Conservation (phyloP, 2,888 invertebrate genomes). For the Phania funesta region DNA sequence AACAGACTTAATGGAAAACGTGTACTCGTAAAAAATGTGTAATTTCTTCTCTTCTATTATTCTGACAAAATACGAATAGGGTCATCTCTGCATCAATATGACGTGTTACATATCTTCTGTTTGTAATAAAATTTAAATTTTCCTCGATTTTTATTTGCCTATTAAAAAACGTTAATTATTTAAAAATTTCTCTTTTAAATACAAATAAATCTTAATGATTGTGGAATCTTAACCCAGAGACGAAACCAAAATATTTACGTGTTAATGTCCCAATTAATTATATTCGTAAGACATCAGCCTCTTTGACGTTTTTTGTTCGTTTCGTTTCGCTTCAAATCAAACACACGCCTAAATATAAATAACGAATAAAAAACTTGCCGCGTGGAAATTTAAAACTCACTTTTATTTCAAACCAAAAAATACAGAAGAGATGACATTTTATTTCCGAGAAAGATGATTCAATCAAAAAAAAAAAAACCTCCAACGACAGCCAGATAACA, state of each 20-base stretch:
- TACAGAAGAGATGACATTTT: slow-evolving; percentile 50
- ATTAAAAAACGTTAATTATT: not conserved
- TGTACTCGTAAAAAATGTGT: not conserved
- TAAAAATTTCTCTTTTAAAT: slow-evolving; percentile 57
- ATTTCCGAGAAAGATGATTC: slow-evolving; percentile 63
- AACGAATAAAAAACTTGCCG: slow-evolving; percentile 57
- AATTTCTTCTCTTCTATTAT: not conserved
- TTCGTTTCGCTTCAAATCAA: slow-evolving; percentile 33
- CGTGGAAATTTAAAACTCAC: slow-evolving; percentile 61
- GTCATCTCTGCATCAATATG: not conserved
- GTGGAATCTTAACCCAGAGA: slow-evolving; percentile 2
- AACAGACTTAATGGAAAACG: too few species aligned
- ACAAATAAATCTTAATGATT: slow-evolving; percentile 43
- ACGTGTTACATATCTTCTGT: not conserved
- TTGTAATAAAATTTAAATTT: slow-evolving; percentile 3
- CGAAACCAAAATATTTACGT: slow-evolving; percentile 45
- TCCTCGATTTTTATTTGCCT: not conserved
- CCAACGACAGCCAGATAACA: slow-evolving; percentile 10
- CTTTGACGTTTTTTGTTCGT: slow-evolving; percentile 52
- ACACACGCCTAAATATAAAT: slow-evolving; percentile 39
- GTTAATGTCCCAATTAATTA: slow-evolving; percentile 65
- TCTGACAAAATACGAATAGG: not conserved
- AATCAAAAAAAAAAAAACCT: slow-evolving; percentile 31
- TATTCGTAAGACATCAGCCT: slow-evolving; percentile 32
- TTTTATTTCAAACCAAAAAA: slow-evolving; percentile 29